A percentile compares a stretch with the other conserved stretches of the same genome.
Evolutionary conservation across 2,113 vertebrate genomes (phyloP).

Genomic region (Lota lota): DNA sequence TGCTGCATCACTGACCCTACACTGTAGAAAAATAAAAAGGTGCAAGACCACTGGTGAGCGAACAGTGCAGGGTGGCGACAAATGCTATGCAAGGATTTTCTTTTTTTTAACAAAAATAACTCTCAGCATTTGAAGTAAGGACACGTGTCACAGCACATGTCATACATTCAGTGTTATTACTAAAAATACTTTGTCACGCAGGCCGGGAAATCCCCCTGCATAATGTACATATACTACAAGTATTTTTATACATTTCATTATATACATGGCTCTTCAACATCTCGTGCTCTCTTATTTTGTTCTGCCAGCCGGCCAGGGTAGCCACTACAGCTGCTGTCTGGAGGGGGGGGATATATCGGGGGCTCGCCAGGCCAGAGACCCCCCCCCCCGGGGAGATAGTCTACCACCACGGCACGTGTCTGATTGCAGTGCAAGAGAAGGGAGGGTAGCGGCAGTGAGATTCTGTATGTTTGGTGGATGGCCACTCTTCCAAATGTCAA

Average conservation of each 20-base stretch:
- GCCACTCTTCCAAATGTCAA: constrained; percentile 63
- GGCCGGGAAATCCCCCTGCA: constrained; percentile 78
- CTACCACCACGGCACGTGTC: constrained; percentile 46
- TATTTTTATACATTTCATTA: constrained; percentile 86
- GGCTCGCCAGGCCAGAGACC: constrained; percentile 45
- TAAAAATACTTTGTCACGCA: constrained; percentile 93
- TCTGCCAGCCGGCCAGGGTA: constrained; percentile 63
- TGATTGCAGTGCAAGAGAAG: constrained; percentile 71
- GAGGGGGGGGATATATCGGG: constrained; percentile 44
- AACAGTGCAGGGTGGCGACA: constrained; percentile 76
- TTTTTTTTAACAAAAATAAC: constrained; percentile 80
- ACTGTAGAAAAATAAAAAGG: constrained; percentile 75
- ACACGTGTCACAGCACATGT: constrained; percentile 76
- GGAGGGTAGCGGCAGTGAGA: constrained; percentile 47
- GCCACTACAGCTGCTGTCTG: constrained; percentile 67
- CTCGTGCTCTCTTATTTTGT: constrained; percentile 55
- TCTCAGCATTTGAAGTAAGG: constrained; percentile 78
- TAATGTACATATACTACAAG: constrained; percentile 98
- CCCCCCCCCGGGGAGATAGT: constrained; percentile 57
- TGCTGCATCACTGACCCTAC: constrained; percentile 72
- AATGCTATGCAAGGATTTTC: constrained; percentile 58
- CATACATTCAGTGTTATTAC: constrained; percentile 95
- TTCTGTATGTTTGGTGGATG: constrained; percentile 42
- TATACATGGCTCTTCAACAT: constrained; percentile 90
- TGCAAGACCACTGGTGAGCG: constrained; percentile 76